Evolutionary conservation across 1,140 invertebrate genomes (phyloP).

Genomic region (Acromyrmex heyeri): DNA sequence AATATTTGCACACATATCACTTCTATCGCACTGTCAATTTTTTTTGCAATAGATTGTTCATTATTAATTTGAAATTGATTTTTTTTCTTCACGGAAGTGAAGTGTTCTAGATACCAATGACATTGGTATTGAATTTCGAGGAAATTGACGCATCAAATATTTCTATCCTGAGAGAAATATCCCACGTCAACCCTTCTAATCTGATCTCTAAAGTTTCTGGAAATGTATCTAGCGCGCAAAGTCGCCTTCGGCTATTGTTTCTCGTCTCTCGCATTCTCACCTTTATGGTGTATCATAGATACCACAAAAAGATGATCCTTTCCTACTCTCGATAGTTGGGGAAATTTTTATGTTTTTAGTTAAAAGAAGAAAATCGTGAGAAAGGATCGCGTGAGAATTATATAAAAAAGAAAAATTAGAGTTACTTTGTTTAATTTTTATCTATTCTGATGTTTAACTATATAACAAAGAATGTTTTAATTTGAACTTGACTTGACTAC

Average conservation of each 20-base stretch:
- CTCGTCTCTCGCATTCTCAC: slow-evolving; percentile 6
- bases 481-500: slow-evolving; percentile 2
- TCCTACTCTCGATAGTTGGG: not conserved
- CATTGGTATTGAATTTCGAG: not conserved
- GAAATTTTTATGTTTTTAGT: not conserved
- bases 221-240: not conserved
- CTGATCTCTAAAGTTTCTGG: slow-evolving; percentile 26
- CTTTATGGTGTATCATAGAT: not conserved
- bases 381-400: not conserved
- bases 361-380: not conserved
- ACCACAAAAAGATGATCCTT: not conserved
- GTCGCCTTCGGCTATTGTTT: slow-evolving; percentile 27
- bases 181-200: not conserved
- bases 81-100: not conserved
- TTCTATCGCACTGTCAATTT: not conserved
- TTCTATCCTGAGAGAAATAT: not conserved
- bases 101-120: not conserved
- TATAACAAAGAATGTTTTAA: not conserved
- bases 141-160: slow-evolving; percentile 26
- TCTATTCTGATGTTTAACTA: not conserved
- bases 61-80: not conserved
- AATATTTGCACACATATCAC: not conserved
- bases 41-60: not conserved
- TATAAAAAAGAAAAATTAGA: not conserved
- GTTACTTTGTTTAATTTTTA: not conserved